Base-by-base conservation (phyloP, 2,113 vertebrate species). In the Euleptes europaea region DNA sequence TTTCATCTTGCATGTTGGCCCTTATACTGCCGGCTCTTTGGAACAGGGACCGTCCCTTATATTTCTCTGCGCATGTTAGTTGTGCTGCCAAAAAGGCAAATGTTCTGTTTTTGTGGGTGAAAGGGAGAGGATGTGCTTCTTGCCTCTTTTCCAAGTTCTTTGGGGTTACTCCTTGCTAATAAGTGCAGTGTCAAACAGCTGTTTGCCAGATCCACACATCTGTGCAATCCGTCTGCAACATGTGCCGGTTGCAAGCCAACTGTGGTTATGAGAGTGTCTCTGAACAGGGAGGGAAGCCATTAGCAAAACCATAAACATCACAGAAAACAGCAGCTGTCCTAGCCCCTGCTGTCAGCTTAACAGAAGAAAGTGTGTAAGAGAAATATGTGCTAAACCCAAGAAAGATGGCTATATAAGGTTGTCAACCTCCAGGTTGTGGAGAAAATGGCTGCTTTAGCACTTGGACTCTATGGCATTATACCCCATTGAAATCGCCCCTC, bases 161-260 rank as follows among this genome's bases (percentile, higher is more conserved):
- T 19, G 70, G 19, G 42, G 11, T 42, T 51, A 83, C 66, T 78
- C 60, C 51, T 12, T 7, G 44, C 72, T 83, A 9, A 44, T 69
- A 73, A 84, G 80, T 63, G 83, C 31, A 0, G 66, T 79, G 72
- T 51, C 79, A 84, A 84, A 40, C 87, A 93, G 91, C 84, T 93
- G 91, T 31, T 79, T 49, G 78, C 83, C 88, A 84, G 88, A 57
- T 23, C 65, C 44, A 51, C 73, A 5, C 83, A 93, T 92, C 91
- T 93, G 91, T 77, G 81, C 11, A 12, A 31, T 63, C 47, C 88
- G 89, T 42, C 89, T 92, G 86, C 80, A 66, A 63, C 54, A 26
- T 54, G 35, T 78, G 47, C 51, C 4, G 0, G 2, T 77, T 1
- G 0, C 0, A 0, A 65, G 78, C 40, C 86, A 84, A 83, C 82